phyloP scores from a whole-genome alignment of 2,888 invertebrate species.

The Leucophora obtusa region DNA sequence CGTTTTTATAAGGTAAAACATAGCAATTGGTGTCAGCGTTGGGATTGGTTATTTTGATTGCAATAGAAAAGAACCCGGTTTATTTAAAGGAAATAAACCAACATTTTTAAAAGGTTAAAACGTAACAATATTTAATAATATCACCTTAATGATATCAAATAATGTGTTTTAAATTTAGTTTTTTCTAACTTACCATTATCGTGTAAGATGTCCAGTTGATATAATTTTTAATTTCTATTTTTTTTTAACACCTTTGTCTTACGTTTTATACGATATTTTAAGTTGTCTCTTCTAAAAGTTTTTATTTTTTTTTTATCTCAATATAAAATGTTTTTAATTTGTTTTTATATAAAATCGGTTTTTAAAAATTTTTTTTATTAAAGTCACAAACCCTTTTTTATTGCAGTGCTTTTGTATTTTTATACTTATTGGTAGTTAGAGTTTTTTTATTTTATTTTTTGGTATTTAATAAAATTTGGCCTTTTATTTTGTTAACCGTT shows the following conservation, averaged over 20 bases:
- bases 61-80: too few relatives aligned
- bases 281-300: slow-evolving; percentile 17
- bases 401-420: slow-evolving; percentile 55
- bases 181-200: slow-evolving; percentile 43
- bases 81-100: too few relatives aligned
- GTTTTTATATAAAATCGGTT: slow-evolving; percentile 29
- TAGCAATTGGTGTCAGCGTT: too few relatives aligned
- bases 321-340: slow-evolving; percentile 29
- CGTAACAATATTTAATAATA: too few relatives aligned
- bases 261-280: slow-evolving; percentile 42
- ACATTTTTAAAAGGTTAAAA: too few relatives aligned
- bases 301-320: slow-evolving; percentile 33
- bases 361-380: slow-evolving; percentile 37
- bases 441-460: slow-evolving; percentile 30
- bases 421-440: slow-evolving; percentile 10
- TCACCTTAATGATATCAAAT: too few relatives aligned
- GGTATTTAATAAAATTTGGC: slow-evolving; percentile 59
- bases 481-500: slow-evolving; percentile 60
- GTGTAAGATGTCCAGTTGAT: slow-evolving; percentile 59
- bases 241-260: slow-evolving; percentile 36
- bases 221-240: slow-evolving; percentile 2
- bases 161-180: background rate
- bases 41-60: too few relatives aligned
- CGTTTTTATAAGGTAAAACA: too few relatives aligned
- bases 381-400: slow-evolving; percentile 64